Percentiles rank a stretch among this genome's conserved stretches.
These are phyloP conservation scores for Argopecten irradians DNA, from an alignment of 1,140 invertebrate species.

Conservation along the genomic window DNA sequence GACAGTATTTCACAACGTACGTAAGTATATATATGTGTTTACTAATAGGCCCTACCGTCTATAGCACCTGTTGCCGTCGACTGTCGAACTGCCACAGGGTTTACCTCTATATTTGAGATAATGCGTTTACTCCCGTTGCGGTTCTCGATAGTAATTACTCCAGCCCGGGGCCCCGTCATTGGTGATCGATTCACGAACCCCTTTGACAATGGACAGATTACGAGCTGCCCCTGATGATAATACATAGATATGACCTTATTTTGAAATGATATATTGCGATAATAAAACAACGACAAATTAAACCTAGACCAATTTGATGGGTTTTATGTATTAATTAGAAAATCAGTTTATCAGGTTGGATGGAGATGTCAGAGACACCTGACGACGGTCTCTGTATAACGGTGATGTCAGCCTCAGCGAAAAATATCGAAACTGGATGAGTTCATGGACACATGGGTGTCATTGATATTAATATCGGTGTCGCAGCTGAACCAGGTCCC, in stretches of 20 bases:
- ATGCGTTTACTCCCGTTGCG: neutral
- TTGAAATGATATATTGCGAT: slow-evolving; percentile 5
- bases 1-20: neutral
- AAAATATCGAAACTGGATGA: neutral
- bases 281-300: neutral
- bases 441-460: neutral
- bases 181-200: neutral
- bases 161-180: neutral
- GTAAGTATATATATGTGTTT: too few relatives aligned
- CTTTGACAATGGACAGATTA: neutral
- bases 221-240: neutral
- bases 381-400: neutral
- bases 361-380: neutral
- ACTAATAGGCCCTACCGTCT: neutral
- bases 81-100: neutral
- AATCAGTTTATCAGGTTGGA: neutral
- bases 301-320: neutral
- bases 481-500: neutral
- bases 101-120: neutral
- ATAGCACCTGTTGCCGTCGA: neutral
- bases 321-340: neutral
- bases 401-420: neutral
- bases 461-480: neutral
- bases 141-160: neutral
- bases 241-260: neutral